Percentiles rank a stretch among this genome's conserved stretches.
Conservation (phyloP, 2,113 vertebrate genomes). For the Myanophis thanlyinensis region DNA sequence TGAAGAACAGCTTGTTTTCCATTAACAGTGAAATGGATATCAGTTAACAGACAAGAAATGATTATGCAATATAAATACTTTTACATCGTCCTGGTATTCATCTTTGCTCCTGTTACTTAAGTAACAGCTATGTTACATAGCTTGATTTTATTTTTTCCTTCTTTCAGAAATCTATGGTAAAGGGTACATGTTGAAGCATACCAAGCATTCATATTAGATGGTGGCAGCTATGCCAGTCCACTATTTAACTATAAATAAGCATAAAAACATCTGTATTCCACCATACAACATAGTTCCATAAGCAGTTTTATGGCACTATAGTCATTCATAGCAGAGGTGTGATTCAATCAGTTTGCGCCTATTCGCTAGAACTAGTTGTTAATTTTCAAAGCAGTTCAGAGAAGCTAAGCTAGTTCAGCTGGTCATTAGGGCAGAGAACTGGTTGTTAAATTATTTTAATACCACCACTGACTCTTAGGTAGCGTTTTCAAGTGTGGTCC, state of each 20-base stretch:
- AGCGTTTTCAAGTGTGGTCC: background rate
- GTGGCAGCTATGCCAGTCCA: background rate
- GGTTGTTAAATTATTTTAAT: too few species aligned
- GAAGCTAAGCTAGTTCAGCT: too few species aligned
- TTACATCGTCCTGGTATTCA: background rate
- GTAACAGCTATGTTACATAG: background rate
- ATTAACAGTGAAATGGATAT: background rate
- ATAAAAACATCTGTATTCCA: background rate
- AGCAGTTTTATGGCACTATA: background rate
- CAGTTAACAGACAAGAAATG: background rate
- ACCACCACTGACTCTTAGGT: too few species aligned
- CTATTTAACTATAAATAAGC: background rate
- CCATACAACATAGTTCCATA: background rate
- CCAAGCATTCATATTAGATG: background rate
- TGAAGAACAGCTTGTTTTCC: background rate
- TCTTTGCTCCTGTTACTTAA: background rate
- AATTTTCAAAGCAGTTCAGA: too few species aligned
- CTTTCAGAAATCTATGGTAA: background rate
- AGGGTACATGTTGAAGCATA: background rate
- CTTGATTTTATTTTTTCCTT: background rate
- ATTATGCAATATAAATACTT: background rate
- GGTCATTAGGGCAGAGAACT: too few species aligned
- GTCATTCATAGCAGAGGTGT: too few species aligned
- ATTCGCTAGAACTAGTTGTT: too few species aligned
- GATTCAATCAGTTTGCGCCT: too few species aligned